phyloP scores from a whole-genome alignment of 2,797 vertebrate species.

The Lates japonicus region DNA sequence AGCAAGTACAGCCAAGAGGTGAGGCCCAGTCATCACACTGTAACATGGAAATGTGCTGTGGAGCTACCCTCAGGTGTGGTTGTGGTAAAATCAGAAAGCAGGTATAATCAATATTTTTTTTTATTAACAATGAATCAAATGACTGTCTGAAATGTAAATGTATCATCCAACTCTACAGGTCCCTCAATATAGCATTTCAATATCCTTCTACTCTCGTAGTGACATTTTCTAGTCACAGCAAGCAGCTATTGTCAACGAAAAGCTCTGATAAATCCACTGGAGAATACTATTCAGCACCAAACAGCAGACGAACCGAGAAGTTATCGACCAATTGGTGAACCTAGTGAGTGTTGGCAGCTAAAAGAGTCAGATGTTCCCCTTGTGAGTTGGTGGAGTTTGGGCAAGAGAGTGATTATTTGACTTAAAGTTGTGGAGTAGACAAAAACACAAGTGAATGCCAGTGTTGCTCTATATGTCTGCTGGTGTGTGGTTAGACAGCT shows the following conservation, averaged over 20 bases:
- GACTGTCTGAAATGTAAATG: background rate
- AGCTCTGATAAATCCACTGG: slow-evolving; percentile 13
- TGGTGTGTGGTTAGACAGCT: background rate
- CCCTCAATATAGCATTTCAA: background rate
- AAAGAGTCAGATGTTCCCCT: slow-evolving; percentile 11
- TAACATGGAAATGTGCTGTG: background rate
- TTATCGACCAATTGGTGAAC: background rate
- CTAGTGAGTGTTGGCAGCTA: slow-evolving; percentile 4
- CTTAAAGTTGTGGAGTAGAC: background rate
- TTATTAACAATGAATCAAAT: background rate
- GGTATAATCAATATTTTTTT: background rate
- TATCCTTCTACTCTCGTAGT: background rate
- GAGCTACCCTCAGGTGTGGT: background rate
- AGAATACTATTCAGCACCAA: background rate
- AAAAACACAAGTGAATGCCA: background rate
- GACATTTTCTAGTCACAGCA: slow-evolving; percentile 2
- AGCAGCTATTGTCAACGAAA: background rate
- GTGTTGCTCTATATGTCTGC: background rate
- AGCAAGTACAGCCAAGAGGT: slow-evolving; percentile 98
- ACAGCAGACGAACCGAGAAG: background rate
- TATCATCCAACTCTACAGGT: background rate
- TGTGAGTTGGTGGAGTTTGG: background rate
- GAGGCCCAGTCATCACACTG: slow-evolving; percentile 52
- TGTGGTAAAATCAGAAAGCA: too few species aligned
- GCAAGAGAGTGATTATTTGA: background rate